These are phyloP conservation scores for Atopsyche davidsoni DNA, from an alignment of 1,140 invertebrate genomes.

Conservation along the genomic window DNA sequence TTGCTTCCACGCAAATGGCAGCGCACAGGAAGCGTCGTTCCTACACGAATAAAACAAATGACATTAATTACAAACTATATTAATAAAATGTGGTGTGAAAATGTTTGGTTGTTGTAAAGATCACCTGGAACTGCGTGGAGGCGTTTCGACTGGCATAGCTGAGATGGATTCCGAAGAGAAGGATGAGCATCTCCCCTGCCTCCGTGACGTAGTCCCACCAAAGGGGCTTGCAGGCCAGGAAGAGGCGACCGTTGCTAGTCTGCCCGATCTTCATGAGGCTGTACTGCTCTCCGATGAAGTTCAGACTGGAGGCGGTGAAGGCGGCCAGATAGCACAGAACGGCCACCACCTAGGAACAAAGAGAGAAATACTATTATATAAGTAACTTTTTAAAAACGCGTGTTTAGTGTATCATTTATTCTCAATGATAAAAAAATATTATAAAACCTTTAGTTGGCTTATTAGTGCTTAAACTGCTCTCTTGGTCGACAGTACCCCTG, in stretches of 20 bases:
- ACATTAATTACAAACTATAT: too few species aligned
- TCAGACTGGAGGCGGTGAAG: slow-evolving; percentile 68
- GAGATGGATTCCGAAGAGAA: slow-evolving; percentile 76
- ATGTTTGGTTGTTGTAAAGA: too few species aligned
- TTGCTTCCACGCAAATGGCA: slow-evolving; percentile 67
- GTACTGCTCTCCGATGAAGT: slow-evolving; percentile 50
- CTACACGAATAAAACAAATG: slow-evolving; percentile 36
- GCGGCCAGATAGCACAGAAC: slow-evolving; percentile 80
- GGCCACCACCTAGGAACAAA: slow-evolving; percentile 62
- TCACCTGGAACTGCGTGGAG: slow-evolving; percentile 69
- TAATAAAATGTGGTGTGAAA: too few species aligned
- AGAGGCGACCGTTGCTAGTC: slow-evolving; percentile 48
- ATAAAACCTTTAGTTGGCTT: too few species aligned
- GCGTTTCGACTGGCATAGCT: slow-evolving; percentile 77
- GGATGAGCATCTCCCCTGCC: slow-evolving; percentile 73
- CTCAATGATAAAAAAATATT: too few species aligned
- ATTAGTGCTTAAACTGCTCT: too few species aligned
- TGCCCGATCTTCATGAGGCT: slow-evolving; percentile 43
- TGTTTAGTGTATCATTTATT: too few species aligned
- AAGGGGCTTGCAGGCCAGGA: slow-evolving; percentile 61
- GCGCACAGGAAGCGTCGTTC: slow-evolving; percentile 74
- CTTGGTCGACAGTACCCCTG: too few species aligned
- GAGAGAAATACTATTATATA: too few species aligned
- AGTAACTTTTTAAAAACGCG: too few species aligned
- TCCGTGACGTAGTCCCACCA: slow-evolving; percentile 90